phyloP scores from a whole-genome alignment of 2,797 vertebrate genomes.

The Taenioides sp. region DNA sequence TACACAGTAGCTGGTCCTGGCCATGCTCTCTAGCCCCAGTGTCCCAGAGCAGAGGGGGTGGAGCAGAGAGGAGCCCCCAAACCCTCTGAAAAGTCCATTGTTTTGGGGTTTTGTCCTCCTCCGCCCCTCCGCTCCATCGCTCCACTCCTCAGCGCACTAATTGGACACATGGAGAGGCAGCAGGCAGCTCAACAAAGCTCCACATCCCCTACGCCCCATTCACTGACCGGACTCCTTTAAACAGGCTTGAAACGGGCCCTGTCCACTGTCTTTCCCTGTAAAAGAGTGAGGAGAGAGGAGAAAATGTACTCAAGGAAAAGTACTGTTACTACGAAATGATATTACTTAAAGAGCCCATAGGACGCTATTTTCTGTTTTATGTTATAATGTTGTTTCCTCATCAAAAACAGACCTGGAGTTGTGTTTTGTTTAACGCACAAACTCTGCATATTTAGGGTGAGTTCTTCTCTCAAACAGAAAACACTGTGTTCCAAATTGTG shows the following conservation, averaged over 20 bases:
- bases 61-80: conserved; percentile 45
- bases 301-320: background rate
- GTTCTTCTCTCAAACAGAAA: no score
- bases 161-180: conserved; percentile 85
- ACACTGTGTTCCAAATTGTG: no score
- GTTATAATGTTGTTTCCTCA: no score
- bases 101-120: conserved; percentile 33
- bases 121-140: conserved; percentile 35
- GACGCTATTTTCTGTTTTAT: no score
- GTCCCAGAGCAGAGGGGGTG: conserved; percentile 25
- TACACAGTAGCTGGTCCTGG: conserved; percentile 10
- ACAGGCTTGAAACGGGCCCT: conserved; percentile 35
- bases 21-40: conserved; percentile 15
- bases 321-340: background rate
- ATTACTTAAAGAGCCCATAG: background rate
- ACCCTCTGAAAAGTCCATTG: conserved; percentile 67
- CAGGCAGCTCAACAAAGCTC: conserved; percentile 83
- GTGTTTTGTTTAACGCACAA: no score
- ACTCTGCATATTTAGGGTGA: no score
- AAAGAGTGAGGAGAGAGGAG: background rate
- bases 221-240: conserved; percentile 49
- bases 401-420: no score
- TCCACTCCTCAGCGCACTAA: conserved; percentile 76
- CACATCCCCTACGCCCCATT: conserved; percentile 77
- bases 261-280: background rate